Conservation (phyloP, 2,888 invertebrate genomes). For the Heteromyza rotundicornis region DNA sequence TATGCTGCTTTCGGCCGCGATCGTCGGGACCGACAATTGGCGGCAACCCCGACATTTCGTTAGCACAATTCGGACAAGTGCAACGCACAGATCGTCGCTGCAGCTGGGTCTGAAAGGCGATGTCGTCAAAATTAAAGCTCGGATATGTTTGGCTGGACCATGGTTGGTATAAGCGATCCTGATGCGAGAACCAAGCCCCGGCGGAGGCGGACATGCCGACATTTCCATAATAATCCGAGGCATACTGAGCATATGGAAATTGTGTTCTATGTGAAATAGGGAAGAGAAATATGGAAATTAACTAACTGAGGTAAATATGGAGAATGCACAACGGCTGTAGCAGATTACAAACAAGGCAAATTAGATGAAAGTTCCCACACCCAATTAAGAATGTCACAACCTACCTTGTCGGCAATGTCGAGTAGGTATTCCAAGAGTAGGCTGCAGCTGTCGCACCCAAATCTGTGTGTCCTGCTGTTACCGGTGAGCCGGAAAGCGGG, state of each 20-base stretch:
- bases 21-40: slow-evolving; percentile 76
- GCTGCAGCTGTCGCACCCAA: slow-evolving; percentile 37
- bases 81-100: slow-evolving; percentile 78
- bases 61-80: slow-evolving; percentile 81
- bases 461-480: slow-evolving; percentile 41
- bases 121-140: slow-evolving; percentile 59
- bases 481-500: slow-evolving; percentile 42
- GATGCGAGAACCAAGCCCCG: slow-evolving; percentile 59
- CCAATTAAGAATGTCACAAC: slow-evolving; percentile 16
- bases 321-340: too few relatives aligned
- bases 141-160: slow-evolving; percentile 59
- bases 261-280: slow-evolving; percentile 46
- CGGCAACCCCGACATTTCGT: slow-evolving; percentile 77
- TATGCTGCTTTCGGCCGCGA: slow-evolving; percentile 80
- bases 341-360: too few relatives aligned
- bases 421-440: slow-evolving; percentile 56
- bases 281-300: background rate
- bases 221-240: slow-evolving; percentile 60
- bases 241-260: slow-evolving; percentile 61
- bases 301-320: too few relatives aligned
- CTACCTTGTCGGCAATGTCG: slow-evolving; percentile 56
- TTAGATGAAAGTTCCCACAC: too few relatives aligned
- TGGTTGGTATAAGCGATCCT: slow-evolving; percentile 56
- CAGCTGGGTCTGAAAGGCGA: slow-evolving; percentile 64
- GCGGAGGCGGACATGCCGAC: slow-evolving; percentile 56